Conservation (phyloP, 2,888 invertebrate genomes). For the Zeuzera pyrina region DNA sequence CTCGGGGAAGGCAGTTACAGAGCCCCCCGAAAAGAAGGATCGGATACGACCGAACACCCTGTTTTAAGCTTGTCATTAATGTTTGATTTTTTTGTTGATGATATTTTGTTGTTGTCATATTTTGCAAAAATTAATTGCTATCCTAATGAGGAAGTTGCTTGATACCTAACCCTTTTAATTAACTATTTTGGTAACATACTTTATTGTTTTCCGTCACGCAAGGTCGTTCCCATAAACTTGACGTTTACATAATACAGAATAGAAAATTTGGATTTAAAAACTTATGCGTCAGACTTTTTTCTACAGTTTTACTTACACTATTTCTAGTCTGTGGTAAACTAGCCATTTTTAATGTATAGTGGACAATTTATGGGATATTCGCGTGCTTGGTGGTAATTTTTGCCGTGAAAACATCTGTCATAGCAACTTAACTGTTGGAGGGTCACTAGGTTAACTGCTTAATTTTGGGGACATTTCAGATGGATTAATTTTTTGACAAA, state of each 20-base stretch:
- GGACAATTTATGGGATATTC: constrained; percentile 36
- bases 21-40: no score
- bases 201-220: constrained; percentile 42
- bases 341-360: constrained; percentile 5
- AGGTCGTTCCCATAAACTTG: constrained; percentile 28
- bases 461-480: constrained; percentile 29
- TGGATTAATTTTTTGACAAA: constrained; percentile 23
- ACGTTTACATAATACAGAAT: constrained; percentile 10
- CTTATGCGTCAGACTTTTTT: background rate
- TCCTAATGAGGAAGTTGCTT: constrained; percentile 3
- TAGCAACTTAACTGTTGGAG: constrained; percentile 32
- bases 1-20: no score
- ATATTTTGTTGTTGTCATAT: background rate
- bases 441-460: constrained; percentile 53
- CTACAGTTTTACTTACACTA: constrained; percentile 1
- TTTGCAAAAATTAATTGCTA: constrained; percentile 1
- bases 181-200: constrained; percentile 29
- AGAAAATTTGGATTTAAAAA: background rate
- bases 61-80: no score
- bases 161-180: constrained; percentile 33
- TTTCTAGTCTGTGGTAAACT: constrained; percentile 11
- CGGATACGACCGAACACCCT: no score
- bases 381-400: constrained; percentile 42
- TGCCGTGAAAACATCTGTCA: constrained; percentile 56
- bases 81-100: background rate